Evolutionary conservation across 2,797 vertebrate species (phyloP).

Genomic region (Enteromius treurensis): DNA sequence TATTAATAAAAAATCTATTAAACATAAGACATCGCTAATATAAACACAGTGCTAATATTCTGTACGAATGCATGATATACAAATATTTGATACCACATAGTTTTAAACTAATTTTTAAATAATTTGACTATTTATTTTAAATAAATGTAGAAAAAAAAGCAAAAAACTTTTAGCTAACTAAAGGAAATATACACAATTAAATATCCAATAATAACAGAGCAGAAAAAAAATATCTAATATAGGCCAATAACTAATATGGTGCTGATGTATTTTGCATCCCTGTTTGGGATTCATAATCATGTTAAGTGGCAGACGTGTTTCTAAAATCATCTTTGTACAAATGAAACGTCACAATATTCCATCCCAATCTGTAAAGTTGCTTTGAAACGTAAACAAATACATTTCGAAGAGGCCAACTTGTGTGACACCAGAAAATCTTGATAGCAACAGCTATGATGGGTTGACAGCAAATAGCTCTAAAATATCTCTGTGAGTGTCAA

Average conservation of each 20-base stretch:
- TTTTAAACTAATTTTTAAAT: background rate
- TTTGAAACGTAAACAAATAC: background rate
- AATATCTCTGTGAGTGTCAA: background rate
- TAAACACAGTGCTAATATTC: background rate
- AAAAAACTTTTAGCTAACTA: background rate
- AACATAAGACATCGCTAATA: background rate
- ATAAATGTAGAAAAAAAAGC: no score
- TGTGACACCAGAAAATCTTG: background rate
- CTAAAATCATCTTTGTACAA: background rate
- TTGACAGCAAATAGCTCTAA: slow-evolving; percentile 14
- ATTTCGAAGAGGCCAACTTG: background rate
- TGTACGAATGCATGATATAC: background rate
- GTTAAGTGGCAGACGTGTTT: background rate
- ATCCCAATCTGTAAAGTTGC: slow-evolving; percentile 4
- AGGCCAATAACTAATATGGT: background rate
- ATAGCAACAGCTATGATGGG: background rate
- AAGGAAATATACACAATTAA: background rate
- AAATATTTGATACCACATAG: background rate
- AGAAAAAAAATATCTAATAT: background rate
- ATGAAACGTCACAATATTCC: background rate
- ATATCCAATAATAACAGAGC: background rate
- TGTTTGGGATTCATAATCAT: background rate
- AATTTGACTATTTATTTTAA: background rate
- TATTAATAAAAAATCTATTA: background rate
- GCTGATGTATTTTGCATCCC: background rate